These are phyloP conservation scores for Gorsachius magnificus DNA, from an alignment of 2,797 vertebrate genomes.

Conservation along the genomic window DNA sequence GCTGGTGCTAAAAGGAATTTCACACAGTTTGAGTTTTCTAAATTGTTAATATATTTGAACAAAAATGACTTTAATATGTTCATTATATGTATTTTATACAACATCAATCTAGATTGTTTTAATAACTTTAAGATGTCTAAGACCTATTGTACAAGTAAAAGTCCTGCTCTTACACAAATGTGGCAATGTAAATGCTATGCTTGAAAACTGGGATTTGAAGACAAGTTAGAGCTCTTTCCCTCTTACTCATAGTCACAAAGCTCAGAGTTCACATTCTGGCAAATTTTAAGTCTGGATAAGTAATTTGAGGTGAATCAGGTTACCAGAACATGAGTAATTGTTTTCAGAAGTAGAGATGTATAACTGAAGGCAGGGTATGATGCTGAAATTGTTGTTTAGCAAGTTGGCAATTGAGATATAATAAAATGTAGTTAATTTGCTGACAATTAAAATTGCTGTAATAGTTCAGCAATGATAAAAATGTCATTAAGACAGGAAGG, in stretches of 20 bases:
- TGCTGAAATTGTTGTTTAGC: not conserved
- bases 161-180: not conserved
- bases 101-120: not conserved
- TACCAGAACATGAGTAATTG: not conserved
- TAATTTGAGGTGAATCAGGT: not conserved
- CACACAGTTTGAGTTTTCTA: not conserved
- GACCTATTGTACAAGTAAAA: not conserved
- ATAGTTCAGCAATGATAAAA: not conserved
- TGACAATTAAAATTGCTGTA: not conserved
- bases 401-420: not conserved
- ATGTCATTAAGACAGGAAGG: not conserved
- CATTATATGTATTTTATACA: not conserved
- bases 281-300: not conserved
- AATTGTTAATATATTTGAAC: not conserved
- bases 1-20: not conserved
- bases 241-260: not conserved
- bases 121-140: not conserved
- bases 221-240: not conserved
- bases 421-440: not conserved
- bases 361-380: not conserved
- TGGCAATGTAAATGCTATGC: not conserved
- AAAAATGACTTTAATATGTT: not conserved
- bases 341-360: not conserved
- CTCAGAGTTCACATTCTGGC: not conserved
- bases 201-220: not conserved